phyloP scores from a whole-genome alignment of 2,888 invertebrate species.

The Zaprionus obscuricornis region DNA sequence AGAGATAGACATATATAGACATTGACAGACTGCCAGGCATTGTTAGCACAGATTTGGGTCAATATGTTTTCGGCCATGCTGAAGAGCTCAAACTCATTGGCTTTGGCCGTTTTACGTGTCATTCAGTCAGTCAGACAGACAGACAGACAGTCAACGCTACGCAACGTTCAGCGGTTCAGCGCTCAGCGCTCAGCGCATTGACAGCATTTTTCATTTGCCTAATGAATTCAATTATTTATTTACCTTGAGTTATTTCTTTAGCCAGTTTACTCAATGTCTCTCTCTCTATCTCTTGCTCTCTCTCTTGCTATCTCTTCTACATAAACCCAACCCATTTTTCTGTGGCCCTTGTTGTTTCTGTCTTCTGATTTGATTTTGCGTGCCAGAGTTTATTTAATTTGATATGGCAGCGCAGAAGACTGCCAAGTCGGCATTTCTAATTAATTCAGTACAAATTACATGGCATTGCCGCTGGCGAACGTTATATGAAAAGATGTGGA shows the following conservation, averaged over 20 bases:
- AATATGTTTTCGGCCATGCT: slow-evolving; percentile 44
- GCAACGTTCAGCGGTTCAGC: too few relatives aligned
- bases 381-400: slow-evolving; percentile 52
- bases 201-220: slow-evolving; percentile 81
- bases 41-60: slow-evolving; percentile 71
- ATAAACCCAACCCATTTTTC: neutral
- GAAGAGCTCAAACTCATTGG: slow-evolving; percentile 23
- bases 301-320: neutral
- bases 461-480: slow-evolving; percentile 21
- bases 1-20: slow-evolving; percentile 16
- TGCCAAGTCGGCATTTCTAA: slow-evolving; percentile 66
- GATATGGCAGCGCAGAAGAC: slow-evolving; percentile 35
- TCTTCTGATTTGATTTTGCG: slow-evolving; percentile 58
- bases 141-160: too few relatives aligned
- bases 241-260: slow-evolving; percentile 68
- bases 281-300: neutral
- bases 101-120: slow-evolving; percentile 18
- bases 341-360: slow-evolving; percentile 22
- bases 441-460: slow-evolving; percentile 76
- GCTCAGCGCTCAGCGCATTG: too few relatives aligned
- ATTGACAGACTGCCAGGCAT: slow-evolving; percentile 50
- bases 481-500: neutral
- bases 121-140: too few relatives aligned
- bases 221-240: slow-evolving; percentile 83
- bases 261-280: slow-evolving; percentile 2